These are phyloP conservation scores for Pluvialis apricaria DNA, from an alignment of 2,113 vertebrate genomes.

Conservation along the genomic window DNA sequence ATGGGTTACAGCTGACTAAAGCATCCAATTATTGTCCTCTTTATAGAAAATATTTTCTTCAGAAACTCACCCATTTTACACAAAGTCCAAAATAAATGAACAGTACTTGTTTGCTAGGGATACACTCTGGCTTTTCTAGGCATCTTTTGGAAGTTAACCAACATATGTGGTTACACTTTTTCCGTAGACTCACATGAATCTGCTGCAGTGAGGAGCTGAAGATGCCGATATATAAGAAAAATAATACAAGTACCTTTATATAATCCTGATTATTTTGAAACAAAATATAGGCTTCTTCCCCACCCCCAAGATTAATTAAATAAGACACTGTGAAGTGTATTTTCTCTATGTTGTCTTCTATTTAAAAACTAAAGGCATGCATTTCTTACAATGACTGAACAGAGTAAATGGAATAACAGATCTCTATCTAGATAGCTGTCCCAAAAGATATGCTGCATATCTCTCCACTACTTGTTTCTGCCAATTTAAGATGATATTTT, in stretches of 20 bases:
- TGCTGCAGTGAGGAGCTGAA: background rate
- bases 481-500: background rate
- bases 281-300: background rate
- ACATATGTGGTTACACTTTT: background rate
- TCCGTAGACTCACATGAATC: background rate
- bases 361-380: background rate
- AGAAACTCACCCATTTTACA: background rate
- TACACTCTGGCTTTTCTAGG: background rate
- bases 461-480: background rate
- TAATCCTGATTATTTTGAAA: background rate
- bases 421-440: background rate
- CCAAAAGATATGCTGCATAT: background rate
- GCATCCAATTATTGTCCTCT: background rate
- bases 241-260: background rate
- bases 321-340: background rate
- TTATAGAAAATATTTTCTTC: background rate
- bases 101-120: background rate
- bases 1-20: background rate
- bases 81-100: background rate
- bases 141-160: background rate
- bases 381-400: background rate
- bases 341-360: background rate
- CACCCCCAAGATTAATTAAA: background rate
- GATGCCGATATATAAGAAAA: background rate
- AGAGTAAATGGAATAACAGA: background rate